A percentile compares a stretch with the other conserved stretches of the same genome.
phyloP scores from a whole-genome alignment of 1,140 invertebrate genomes.

The Drosophila lacteicornis region DNA sequence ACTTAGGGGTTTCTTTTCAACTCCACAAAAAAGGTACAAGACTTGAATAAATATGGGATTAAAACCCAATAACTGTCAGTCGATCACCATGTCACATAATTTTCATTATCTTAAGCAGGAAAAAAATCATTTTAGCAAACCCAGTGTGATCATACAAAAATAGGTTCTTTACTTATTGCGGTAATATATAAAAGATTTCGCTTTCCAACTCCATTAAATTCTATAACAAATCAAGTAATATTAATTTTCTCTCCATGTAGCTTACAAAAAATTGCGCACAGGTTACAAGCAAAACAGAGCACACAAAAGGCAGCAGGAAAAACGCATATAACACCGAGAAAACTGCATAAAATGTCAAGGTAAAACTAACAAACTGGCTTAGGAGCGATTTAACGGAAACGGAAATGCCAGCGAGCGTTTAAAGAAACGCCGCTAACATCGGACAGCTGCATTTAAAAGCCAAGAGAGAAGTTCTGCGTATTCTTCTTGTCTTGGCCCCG shows the following conservation, averaged over 20 bases:
- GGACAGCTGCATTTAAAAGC: conserved; percentile 60
- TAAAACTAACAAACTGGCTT: conserved; percentile 76
- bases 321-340: conserved; percentile 45
- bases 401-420: conserved; percentile 71
- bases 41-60: too few species aligned
- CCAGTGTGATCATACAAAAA: too few species aligned
- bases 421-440: conserved; percentile 49
- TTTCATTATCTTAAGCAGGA: too few species aligned
- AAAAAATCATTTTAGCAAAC: too few species aligned
- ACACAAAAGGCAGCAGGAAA: conserved; percentile 28
- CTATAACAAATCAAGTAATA: background rate
- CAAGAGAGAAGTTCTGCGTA: conserved; percentile 21
- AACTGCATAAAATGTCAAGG: conserved; percentile 76
- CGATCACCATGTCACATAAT: too few species aligned
- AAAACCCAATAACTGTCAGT: too few species aligned
- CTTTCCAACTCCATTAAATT: too few species aligned
- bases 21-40: too few species aligned
- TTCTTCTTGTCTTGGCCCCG: conserved; percentile 45
- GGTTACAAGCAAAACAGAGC: conserved; percentile 67
- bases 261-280: conserved; percentile 33
- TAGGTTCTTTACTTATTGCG: too few species aligned
- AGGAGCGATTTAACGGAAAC: conserved; percentile 65
- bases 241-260: background rate
- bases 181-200: background rate
- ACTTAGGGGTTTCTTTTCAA: too few species aligned